These are phyloP conservation scores for Bostrychus sinensis DNA, from an alignment of 2,113 vertebrate genomes.

Conservation along the genomic window DNA sequence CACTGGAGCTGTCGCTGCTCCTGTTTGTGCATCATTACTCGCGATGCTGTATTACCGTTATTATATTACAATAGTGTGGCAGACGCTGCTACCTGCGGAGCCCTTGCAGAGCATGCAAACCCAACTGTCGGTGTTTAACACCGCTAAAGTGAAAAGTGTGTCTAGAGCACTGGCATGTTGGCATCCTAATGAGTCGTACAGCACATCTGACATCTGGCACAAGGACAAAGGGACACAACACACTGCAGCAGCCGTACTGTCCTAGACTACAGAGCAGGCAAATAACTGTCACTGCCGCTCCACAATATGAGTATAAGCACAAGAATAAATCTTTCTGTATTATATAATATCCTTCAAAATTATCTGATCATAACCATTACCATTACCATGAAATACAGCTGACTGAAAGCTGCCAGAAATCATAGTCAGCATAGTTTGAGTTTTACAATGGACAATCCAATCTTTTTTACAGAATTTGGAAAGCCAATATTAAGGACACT, in stretches of 20 bases:
- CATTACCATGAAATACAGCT: not conserved
- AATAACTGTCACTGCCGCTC: not conserved
- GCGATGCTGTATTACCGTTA: constrained; percentile 35
- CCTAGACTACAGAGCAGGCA: constrained; percentile 50
- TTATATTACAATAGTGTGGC: constrained; percentile 34
- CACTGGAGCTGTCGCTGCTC: constrained; percentile 43
- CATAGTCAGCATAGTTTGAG: not conserved
- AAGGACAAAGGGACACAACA: constrained; percentile 67
- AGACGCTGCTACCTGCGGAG: constrained; percentile 29
- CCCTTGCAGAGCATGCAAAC: not conserved
- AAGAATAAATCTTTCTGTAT: not conserved
- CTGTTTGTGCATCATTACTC: constrained; percentile 59
- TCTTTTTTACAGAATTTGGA: not conserved
- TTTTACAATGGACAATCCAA: not conserved
- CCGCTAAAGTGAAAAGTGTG: constrained; percentile 15
- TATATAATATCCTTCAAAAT: constrained; percentile 2
- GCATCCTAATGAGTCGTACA: constrained; percentile 50
- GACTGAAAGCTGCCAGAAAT: not conserved
- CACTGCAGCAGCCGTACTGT: constrained; percentile 27
- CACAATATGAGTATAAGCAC: not conserved
- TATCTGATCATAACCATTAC: not conserved
- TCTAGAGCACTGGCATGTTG: constrained; percentile 22
- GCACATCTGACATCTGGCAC: constrained; percentile 62
- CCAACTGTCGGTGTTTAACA: constrained; percentile 21
- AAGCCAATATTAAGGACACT: not conserved